Evolutionary conservation across 2,797 vertebrate species (phyloP), one percentile per base, ranked within the genome.

Genomic region (Podarcis siculus): DNA sequence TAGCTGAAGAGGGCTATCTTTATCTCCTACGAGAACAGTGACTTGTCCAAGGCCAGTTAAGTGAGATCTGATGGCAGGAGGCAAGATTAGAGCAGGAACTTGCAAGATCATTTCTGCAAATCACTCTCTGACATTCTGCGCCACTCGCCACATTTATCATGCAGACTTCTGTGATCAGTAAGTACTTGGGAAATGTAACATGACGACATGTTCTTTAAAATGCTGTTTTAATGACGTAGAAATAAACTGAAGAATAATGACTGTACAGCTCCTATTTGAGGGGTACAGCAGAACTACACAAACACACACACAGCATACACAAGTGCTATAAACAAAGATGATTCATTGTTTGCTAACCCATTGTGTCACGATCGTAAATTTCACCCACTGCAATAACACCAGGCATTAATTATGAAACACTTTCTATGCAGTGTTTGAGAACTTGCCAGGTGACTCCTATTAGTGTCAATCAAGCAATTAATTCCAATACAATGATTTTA

Each of bases 401-500:
- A 58, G n/a, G 8, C 71, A 71, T 69, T 80, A 84, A 90, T 79
- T 84, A 87, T 61, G 86, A 85, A 85, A 87, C 3, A 61, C 35
- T 85, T 85, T 81, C 77, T 55, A 80, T 35, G 13, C n/a, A n/a
- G 30, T 71, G 30, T 69, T 79, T 84, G 67, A 87, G 37, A 32
- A 84, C 17, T 81, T 80, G 78, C 61, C 30, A 87, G 71, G 61
- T 84, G 78, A 49, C 64, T 69, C 42, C 42, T 42, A 81, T 87
- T 81, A 81, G 83, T 69, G 69, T 85, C 58, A 86, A 37, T 78
- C 64, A 89, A n/a, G 67, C n/a, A 73, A 75, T 23, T 21, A 45
- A 87, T 84, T 69, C 82, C 30, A 66, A 58, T 37, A 55, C 55
- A 45, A 1, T 21, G 13, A 61, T 72, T 83, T 85, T 13, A 87